Evolutionary conservation across 2,797 vertebrate genomes (phyloP).

Genomic region (Pelochelys cantorii): DNA sequence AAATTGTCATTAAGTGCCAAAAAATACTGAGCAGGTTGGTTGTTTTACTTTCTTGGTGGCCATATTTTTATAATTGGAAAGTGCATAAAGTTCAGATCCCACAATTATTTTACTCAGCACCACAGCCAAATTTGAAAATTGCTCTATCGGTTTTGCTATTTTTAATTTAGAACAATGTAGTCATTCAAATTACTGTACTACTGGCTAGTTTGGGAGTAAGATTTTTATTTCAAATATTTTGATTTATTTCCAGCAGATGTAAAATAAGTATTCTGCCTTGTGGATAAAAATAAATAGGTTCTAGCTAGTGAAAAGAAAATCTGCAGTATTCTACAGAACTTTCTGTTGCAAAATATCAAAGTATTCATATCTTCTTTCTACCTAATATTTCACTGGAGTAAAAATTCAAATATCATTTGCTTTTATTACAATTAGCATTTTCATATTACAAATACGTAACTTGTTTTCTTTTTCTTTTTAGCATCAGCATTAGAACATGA

Average conservation of each 20-base stretch:
- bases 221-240: slow-evolving; percentile 39
- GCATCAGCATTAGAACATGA: slow-evolving; percentile 65
- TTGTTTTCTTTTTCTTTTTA: slow-evolving; percentile 32
- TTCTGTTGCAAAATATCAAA: slow-evolving; percentile 45
- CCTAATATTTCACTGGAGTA: neutral
- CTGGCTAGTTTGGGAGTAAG: neutral
- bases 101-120: neutral
- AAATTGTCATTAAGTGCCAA: slow-evolving; percentile 56
- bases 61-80: slow-evolving; percentile 46
- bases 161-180: slow-evolving; percentile 42
- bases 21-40: slow-evolving; percentile 22
- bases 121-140: neutral
- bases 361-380: neutral
- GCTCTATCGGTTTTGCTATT: slow-evolving; percentile 23
- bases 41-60: slow-evolving; percentile 29
- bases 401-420: neutral
- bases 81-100: slow-evolving; percentile 36
- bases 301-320: slow-evolving; percentile 18
- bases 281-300: slow-evolving; percentile 31
- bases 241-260: slow-evolving; percentile 9
- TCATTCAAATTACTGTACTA: neutral
- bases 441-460: neutral
- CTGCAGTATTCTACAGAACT: slow-evolving; percentile 18
- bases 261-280: slow-evolving; percentile 2
- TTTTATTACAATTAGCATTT: neutral